Evolutionary conservation across 2,888 invertebrate species (phyloP).

Genomic region (Oxycera nigricornis): DNA sequence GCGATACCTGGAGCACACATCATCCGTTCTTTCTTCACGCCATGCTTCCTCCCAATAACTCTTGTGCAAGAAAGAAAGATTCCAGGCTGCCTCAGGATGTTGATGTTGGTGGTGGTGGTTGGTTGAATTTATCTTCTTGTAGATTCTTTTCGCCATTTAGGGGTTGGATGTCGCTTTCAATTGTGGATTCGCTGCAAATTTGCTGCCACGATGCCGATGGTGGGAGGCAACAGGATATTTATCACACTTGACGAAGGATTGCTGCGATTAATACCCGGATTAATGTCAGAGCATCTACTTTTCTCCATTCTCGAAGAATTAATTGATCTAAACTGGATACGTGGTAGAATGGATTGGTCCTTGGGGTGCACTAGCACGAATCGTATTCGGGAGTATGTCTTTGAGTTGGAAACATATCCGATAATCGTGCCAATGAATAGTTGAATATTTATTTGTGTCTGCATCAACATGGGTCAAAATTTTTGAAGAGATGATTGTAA

Average conservation of each 20-base stretch:
- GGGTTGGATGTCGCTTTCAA: conserved; percentile 32
- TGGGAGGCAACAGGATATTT: conserved; percentile 6
- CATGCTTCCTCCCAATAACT: neutral
- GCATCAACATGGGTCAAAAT: neutral
- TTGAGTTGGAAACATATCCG: neutral
- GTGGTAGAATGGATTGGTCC: neutral
- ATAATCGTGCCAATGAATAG: neutral
- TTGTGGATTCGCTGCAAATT: conserved; percentile 30
- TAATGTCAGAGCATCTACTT: conserved; percentile 19
- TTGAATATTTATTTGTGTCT: neutral
- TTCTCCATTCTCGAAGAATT: neutral
- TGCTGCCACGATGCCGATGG: neutral
- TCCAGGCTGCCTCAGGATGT: neutral
- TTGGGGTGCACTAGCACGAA: neutral
- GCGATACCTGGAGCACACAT: neutral
- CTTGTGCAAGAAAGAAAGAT: neutral
- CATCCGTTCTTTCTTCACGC: neutral
- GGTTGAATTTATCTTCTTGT: neutral
- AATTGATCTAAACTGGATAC: conserved; percentile 2
- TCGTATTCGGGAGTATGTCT: neutral
- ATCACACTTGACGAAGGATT: conserved; percentile 3
- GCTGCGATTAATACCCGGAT: conserved; percentile 25
- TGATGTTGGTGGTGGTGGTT: no score
- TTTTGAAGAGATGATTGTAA: neutral
- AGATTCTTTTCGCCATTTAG: neutral